These are phyloP conservation scores for Platorchestia sp. DNA, from an alignment of 1,140 invertebrate genomes.

Conservation along the genomic window DNA sequence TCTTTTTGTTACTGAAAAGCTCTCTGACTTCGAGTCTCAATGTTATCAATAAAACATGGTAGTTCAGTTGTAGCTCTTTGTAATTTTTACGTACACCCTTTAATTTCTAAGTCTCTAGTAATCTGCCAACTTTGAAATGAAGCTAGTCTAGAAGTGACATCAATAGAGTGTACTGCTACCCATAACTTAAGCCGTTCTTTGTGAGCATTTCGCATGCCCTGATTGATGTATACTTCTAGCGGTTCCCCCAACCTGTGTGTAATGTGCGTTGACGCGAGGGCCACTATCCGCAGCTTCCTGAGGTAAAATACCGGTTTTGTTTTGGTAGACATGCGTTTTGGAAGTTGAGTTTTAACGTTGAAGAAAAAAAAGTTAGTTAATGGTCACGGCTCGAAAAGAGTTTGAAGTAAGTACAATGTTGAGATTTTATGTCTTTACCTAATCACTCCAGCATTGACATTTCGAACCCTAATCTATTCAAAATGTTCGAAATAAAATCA, in stretches of 20 bases:
- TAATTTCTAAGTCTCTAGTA: neutral
- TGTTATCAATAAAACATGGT: neutral
- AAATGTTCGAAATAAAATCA: neutral
- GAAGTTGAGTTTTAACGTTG: neutral
- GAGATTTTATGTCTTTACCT: neutral
- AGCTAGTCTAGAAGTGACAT: neutral
- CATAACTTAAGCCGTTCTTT: neutral
- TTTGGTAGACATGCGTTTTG: neutral
- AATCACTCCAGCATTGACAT: neutral
- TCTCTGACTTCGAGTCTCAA: neutral
- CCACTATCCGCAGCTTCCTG: neutral
- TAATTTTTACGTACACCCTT: neutral
- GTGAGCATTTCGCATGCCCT: neutral
- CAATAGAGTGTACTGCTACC: neutral
- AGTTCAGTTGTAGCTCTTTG: neutral
- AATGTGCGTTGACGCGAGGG: neutral
- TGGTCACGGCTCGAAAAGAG: no score
- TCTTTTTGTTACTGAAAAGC: no score
- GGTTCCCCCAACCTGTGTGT: neutral
- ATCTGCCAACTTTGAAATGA: neutral
- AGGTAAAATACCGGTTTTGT: neutral
- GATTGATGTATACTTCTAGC: neutral
- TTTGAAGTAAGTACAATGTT: neutral
- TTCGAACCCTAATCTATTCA: neutral
- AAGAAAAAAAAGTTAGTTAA: neutral